A percentile compares a stretch with the other conserved stretches of the same genome.
These are phyloP conservation scores for Gymnothorax javanicus DNA, from an alignment of 2,797 vertebrate species.

Conservation along the genomic window DNA sequence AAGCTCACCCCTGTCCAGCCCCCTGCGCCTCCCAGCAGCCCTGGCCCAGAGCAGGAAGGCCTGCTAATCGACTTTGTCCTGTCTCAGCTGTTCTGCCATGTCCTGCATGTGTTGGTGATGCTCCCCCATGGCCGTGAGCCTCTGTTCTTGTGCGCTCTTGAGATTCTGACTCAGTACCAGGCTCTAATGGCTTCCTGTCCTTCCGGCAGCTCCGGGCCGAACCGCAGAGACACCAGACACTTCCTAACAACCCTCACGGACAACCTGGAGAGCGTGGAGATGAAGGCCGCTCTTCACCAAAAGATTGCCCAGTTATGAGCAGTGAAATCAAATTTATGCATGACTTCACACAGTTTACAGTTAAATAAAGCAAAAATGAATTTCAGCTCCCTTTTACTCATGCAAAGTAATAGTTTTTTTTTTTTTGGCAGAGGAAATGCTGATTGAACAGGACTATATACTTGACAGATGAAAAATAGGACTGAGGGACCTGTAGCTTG, in stretches of 20 bases:
- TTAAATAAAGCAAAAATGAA: neutral
- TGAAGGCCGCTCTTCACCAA: slow-evolving; percentile 84
- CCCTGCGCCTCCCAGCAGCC: neutral
- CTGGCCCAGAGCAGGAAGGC: slow-evolving; percentile 68
- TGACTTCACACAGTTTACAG: neutral
- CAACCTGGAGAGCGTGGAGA: slow-evolving; percentile 71
- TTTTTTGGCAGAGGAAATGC: neutral
- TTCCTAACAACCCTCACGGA: slow-evolving; percentile 85
- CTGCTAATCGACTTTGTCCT: slow-evolving; percentile 76
- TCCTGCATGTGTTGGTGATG: slow-evolving; percentile 91
- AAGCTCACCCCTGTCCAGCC: slow-evolving; percentile 47
- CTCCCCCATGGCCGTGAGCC: slow-evolving; percentile 72
- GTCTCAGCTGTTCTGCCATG: slow-evolving; percentile 91
- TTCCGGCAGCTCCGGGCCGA: slow-evolving; percentile 69
- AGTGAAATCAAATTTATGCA: too few species aligned
- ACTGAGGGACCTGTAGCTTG: too few species aligned
- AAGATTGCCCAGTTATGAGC: slow-evolving; percentile 80
- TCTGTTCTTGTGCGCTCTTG: slow-evolving; percentile 83
- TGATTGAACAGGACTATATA: neutral
- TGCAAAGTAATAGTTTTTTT: too few species aligned
- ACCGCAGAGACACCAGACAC: slow-evolving; percentile 81
- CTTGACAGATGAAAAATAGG: neutral
- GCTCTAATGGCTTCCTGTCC: slow-evolving; percentile 67
- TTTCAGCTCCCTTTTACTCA: neutral
- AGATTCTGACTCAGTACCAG: slow-evolving; percentile 86